These are phyloP conservation scores for Callorhinus ursinus DNA, from an alignment of 2,113 vertebrate species.

Conservation along the genomic window DNA sequence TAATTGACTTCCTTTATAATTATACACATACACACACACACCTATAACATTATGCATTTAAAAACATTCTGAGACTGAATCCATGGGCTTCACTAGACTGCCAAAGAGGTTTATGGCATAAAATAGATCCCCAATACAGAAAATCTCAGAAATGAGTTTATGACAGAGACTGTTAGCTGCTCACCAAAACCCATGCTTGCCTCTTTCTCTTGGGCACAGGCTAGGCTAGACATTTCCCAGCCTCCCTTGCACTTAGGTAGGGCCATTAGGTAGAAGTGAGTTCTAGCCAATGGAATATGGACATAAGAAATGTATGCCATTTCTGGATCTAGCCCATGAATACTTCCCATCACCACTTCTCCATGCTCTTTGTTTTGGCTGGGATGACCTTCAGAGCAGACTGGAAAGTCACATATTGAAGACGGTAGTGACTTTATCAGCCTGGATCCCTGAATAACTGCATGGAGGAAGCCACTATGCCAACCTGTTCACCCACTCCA, in stretches of 20 bases:
- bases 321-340: neutral
- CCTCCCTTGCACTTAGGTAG: neutral
- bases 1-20: neutral
- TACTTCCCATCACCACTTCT: neutral
- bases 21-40: neutral
- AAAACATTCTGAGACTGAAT: conserved; percentile 25
- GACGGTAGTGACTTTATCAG: neutral
- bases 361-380: neutral
- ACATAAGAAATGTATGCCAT: neutral
- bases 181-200: neutral
- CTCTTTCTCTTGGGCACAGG: neutral
- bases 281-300: neutral
- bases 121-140: neutral
- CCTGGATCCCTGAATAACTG: neutral
- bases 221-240: neutral
- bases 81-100: neutral
- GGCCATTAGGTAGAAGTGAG: neutral
- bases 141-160: neutral
- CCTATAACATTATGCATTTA: neutral
- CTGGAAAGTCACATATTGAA: neutral
- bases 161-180: neutral
- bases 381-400: neutral
- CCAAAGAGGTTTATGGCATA: neutral
- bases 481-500: neutral
- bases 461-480: neutral